phyloP scores from a whole-genome alignment of 2,888 invertebrate genomes.

The Charanyca ferruginea region DNA sequence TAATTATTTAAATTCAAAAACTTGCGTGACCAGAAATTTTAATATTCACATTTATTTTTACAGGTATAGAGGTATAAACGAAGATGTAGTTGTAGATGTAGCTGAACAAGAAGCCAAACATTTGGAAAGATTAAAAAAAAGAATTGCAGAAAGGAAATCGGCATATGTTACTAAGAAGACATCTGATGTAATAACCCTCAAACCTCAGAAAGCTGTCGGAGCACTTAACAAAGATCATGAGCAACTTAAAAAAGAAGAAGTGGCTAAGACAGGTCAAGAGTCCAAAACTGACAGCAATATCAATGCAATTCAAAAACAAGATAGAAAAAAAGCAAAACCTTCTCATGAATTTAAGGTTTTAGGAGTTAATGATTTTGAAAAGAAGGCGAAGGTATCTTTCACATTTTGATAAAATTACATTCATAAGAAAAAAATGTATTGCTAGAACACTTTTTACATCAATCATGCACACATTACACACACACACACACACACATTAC shows the following conservation, averaged over 20 bases:
- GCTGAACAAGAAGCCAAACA: slow-evolving; percentile 89
- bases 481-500: not conserved
- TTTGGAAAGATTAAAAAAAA: slow-evolving; percentile 91
- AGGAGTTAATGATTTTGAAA: slow-evolving; percentile 92
- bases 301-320: slow-evolving; percentile 47
- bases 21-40: not conserved
- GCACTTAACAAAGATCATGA: slow-evolving; percentile 62
- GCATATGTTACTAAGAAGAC: slow-evolving; percentile 72
- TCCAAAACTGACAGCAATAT: slow-evolving; percentile 47
- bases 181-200: slow-evolving; percentile 69
- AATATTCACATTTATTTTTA: slow-evolving; percentile 25
- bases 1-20: not conserved
- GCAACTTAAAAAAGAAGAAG: slow-evolving; percentile 66
- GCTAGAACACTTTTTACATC: no score
- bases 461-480: no score
- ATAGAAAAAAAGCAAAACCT: slow-evolving; percentile 60
- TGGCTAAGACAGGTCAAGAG: slow-evolving; percentile 47
- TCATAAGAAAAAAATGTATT: not conserved
- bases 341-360: slow-evolving; percentile 92
- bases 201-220: slow-evolving; percentile 59
- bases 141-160: slow-evolving; percentile 91
- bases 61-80: slow-evolving; percentile 87
- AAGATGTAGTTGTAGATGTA: slow-evolving; percentile 72
- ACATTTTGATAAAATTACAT: not conserved
- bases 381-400: slow-evolving; percentile 86